Evolutionary conservation across 2,888 invertebrate species (phyloP).

Genomic region (Lasioglossum oenotherae): DNA sequence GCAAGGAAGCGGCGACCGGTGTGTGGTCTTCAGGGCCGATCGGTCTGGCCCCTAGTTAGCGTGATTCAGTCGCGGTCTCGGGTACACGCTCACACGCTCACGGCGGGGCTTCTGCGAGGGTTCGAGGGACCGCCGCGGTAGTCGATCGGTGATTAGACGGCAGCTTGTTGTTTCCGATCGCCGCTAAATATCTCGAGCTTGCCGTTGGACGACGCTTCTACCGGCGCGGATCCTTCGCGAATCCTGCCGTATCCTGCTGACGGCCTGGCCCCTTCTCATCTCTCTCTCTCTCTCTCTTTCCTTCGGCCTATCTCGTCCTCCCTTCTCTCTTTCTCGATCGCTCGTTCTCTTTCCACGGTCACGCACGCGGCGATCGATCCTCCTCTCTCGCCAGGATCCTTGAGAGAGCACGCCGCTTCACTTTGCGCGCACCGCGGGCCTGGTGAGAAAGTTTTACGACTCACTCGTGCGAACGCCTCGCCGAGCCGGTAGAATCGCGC

Average conservation of each 20-base stretch:
- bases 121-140: slow-evolving; percentile 67
- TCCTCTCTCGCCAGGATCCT: slow-evolving; percentile 48
- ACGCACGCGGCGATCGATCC: slow-evolving; percentile 18
- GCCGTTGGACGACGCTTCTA: slow-evolving; percentile 48
- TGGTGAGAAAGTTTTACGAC: slow-evolving; percentile 69
- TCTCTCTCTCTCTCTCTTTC: background rate
- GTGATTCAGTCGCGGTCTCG: slow-evolving; percentile 74
- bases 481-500: slow-evolving; percentile 30
- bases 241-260: slow-evolving; percentile 53
- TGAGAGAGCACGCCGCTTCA: slow-evolving; percentile 57
- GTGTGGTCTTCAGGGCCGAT: slow-evolving; percentile 71
- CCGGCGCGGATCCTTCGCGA: slow-evolving; percentile 46
- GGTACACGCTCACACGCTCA: slow-evolving; percentile 70
- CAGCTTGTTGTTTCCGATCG: slow-evolving; percentile 78
- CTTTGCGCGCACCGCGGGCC: slow-evolving; percentile 46
- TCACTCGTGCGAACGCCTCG: slow-evolving; percentile 65
- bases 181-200: slow-evolving; percentile 76
- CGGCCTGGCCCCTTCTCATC: background rate
- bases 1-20: slow-evolving; percentile 42
- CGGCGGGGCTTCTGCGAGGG: slow-evolving; percentile 47
- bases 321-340: background rate
- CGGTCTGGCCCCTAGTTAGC: slow-evolving; percentile 74
- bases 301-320: background rate
- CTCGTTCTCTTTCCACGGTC: slow-evolving; percentile 16
- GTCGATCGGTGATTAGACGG: slow-evolving; percentile 78